Evolutionary conservation across 1,140 invertebrate species (phyloP), one percentile per base, ranked within the genome.

Genomic region (Atta texana): DNA sequence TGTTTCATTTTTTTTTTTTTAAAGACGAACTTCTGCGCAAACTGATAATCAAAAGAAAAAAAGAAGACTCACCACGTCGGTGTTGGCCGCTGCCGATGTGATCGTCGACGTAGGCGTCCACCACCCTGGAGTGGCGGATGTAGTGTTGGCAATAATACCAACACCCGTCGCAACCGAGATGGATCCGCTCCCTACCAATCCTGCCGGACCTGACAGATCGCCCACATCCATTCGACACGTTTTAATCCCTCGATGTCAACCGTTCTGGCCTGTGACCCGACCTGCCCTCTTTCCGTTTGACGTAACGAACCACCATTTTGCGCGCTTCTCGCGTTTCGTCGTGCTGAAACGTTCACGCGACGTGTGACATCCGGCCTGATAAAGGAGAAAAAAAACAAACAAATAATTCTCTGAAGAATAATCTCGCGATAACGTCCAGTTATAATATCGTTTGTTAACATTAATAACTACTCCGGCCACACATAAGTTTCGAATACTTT

Each of bases 181-280:
- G 92, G 93, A 88, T 92, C 93, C 92, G 89, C 92, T 93, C 91
- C 93, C 91, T 91, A 92, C 92, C 92, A 93, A 92, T 91, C 90
- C 92, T 87, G 88, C 92, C 74, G 89, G 87, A 89, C 90, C 92
- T 85, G 92, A 92, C 81, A 91, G 84, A 89, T 93, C 92, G 84
- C 93, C 93, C 92, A 94, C 93, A 92, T 95, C 94, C 94, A 94
- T 95, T 91, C 94, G 94, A 93, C 78, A 89, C 89, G 82, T 87
- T 92, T 93, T 93, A 93, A 88, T 93, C 86, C 88, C 90, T 85
- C 88, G 91, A 76, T 91, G 88, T 87, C 68, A 88, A 84, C 87
- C 89, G 90, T 86, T 72, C 59, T 66, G 76, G 86, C 82, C 89
- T 75, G 72, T 82, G 77, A 86, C 74, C 64, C 81, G 89, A 86